Percentiles rank a stretch among this genome's conserved stretches.
phyloP scores from a whole-genome alignment of 2,113 vertebrate genomes.

The Kryptolebias marmoratus region DNA sequence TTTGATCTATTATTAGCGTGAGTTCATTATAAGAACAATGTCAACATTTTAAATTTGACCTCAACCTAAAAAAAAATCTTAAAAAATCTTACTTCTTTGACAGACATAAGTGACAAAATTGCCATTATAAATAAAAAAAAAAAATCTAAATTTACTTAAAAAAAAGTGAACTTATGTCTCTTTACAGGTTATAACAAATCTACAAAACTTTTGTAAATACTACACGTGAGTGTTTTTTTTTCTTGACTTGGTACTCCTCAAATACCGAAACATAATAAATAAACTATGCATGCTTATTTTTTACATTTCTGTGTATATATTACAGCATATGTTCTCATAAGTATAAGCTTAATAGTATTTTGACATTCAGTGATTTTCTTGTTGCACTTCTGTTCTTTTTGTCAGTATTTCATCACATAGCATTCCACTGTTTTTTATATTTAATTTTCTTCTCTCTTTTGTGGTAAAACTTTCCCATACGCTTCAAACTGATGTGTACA shows the following conservation, averaged over 20 bases:
- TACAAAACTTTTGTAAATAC: constrained; percentile 60
- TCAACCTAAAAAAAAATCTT: not conserved
- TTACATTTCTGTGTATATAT: constrained; percentile 86
- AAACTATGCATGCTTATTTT: constrained; percentile 91
- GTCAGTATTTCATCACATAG: constrained; percentile 90
- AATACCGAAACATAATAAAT: constrained; percentile 81
- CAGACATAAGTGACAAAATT: constrained; percentile 36
- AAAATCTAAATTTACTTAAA: not conserved
- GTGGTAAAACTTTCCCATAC: constrained; percentile 67
- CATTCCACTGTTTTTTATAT: constrained; percentile 83
- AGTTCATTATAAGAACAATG: not conserved
- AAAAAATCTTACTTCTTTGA: not conserved
- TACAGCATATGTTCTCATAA: constrained; percentile 85
- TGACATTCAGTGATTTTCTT: constrained; percentile 78
- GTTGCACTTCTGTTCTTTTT: constrained; percentile 77
- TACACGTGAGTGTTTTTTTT: constrained; percentile 59
- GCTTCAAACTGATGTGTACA: constrained; percentile 82
- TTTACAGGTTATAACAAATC: not conserved
- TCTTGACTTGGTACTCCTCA: constrained; percentile 78
- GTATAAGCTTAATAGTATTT: constrained; percentile 83
- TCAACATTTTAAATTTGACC: not conserved
- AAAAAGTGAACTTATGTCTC: not conserved
- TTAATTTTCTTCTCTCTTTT: constrained; percentile 71
- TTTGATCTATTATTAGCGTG: constrained; percentile 13
- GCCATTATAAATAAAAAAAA: constrained; percentile 16